Evolutionary conservation across 35 echinoderm and acorn worm genomes (phyloP).

Genomic region (Ophioderma brevispina): DNA sequence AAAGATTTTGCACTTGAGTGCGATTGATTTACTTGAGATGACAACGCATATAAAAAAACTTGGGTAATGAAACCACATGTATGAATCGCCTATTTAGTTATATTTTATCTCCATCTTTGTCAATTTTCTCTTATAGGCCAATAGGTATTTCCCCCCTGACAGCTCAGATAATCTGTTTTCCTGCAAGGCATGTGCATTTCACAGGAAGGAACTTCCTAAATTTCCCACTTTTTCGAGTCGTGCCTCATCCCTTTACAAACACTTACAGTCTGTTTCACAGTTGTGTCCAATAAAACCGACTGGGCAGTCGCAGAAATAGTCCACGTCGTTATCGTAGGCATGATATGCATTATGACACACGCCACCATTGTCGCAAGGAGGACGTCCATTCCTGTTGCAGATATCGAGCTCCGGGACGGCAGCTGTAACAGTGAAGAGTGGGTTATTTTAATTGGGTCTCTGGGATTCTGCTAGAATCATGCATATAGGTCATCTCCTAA

Average conservation of each 20-base stretch:
- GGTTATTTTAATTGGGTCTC: no score
- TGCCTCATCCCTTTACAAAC: neutral
- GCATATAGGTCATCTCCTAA: no score
- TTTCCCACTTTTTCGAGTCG: no score
- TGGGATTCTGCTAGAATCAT: no score
- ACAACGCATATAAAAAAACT: no score
- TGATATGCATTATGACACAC: constrained; percentile 67
- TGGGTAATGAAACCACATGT: neutral
- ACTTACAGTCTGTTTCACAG: constrained; percentile 76
- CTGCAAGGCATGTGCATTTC: neutral
- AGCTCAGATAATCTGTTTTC: neutral
- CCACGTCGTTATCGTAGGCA: constrained; percentile 54
- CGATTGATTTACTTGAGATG: no score
- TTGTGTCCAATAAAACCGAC: constrained; percentile 70
- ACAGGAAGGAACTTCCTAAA: no score
- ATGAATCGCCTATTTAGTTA: neutral
- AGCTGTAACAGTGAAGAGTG: no score
- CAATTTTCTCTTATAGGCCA: neutral
- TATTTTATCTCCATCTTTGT: neutral
- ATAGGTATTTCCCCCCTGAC: no score
- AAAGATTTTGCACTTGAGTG: no score
- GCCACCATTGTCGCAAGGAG: constrained; percentile 67
- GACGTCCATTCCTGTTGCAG: constrained; percentile 22
- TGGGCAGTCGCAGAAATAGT: constrained; percentile 79
- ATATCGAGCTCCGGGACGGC: constrained; percentile 48